Evolutionary conservation across 2,888 invertebrate genomes (phyloP), one percentile per base, ranked within the genome.

Genomic region (Seira musarum): DNA sequence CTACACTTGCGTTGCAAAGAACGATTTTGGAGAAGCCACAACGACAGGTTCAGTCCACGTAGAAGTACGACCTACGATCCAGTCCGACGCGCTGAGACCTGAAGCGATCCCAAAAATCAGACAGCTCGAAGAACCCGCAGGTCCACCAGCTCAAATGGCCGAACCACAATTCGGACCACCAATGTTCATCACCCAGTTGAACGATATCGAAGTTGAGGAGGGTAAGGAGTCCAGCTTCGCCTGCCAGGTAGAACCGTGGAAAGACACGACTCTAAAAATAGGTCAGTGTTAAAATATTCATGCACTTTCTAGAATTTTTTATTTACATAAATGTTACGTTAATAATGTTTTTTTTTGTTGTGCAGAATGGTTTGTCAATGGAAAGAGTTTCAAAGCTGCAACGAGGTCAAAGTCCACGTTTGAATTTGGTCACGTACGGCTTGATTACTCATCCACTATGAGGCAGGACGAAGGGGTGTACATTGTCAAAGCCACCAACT

Each of bases 141-240:
- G 92, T 75, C 90, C 89, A 1, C 92, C 92, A 78, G 90, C 92
- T 0, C 75, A 83, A 1, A 94, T 94, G 77, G 91, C 92, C 85
- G 96, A 96, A 90, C 91, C 93, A 0, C 96, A 96, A 5, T 95
- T 93, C 66, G 96, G 97, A 89, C 95, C 96, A 0, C 98, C 98
- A 1, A 95, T 95, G 84, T 98, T 98, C 88, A 96, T 97, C 15
- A 94, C 95, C 10, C 97, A 97, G 0, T 89, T 98, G 87, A 96
- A 97, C 88, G 96, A 96, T 87, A 92, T 96, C 75, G 95, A 96
- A 87, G 95, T 98, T 87, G 95, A 95, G 88, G 98, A 98, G 90
- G 96, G 97, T 0, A 96, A 97, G 89, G 91, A 96, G 80, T 96
- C 97, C 72, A 97, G 97, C 88, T 96, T 98, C 87, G 97, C 97